Conservation (phyloP, 2,888 invertebrate genomes). For the Phengaris alcon region DNA sequence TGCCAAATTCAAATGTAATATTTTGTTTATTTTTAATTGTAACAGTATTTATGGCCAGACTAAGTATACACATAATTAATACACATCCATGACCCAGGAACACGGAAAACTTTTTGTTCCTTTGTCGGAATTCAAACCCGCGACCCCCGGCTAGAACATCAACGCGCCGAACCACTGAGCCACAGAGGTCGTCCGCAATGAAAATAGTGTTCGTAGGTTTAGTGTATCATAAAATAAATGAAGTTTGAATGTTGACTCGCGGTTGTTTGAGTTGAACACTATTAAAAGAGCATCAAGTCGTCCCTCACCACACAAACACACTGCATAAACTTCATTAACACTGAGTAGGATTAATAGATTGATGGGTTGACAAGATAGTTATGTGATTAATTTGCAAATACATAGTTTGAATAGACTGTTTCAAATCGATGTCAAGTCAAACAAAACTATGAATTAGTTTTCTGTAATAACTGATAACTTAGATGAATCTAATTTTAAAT, state of each 20-base stretch:
- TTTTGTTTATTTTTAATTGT: no score
- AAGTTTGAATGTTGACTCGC: conserved; percentile 44
- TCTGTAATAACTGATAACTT: background rate
- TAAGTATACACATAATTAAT: no score
- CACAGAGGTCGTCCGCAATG: no score
- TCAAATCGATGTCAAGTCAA: conserved; percentile 7
- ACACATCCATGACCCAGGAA: no score
- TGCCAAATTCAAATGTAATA: no score
- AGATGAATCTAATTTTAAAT: background rate
- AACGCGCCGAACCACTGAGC: no score
- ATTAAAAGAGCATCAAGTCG: conserved; percentile 49
- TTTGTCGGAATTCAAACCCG: no score
- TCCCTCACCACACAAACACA: background rate
- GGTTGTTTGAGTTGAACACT: conserved; percentile 48
- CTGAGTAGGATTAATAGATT: conserved; percentile 21
- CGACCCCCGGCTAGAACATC: no score
- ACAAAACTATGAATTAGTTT: background rate
- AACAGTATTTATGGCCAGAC: no score
- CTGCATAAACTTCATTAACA: conserved; percentile 1
- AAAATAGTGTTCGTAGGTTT: background rate
- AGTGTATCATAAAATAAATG: conserved; percentile 25
- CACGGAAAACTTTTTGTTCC: no score
- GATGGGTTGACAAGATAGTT: conserved; percentile 9
- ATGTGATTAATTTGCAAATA: conserved; percentile 10
- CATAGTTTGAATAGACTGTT: background rate